Conservation (phyloP, 2,113 vertebrate genomes). For the Aegithalos caudatus region DNA sequence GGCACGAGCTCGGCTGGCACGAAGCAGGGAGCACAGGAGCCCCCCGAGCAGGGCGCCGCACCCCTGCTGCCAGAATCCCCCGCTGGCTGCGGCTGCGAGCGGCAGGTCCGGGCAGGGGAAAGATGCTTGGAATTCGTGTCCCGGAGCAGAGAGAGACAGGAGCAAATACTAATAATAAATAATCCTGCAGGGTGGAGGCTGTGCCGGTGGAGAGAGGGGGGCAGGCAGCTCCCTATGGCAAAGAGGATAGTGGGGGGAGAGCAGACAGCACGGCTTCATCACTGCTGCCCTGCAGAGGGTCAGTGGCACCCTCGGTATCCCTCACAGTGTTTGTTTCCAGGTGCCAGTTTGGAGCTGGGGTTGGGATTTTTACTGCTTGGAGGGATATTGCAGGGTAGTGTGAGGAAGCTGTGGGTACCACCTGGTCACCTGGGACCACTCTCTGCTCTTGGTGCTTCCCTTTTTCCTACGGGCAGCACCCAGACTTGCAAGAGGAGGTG, state of each 20-base stretch:
- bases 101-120: constrained; percentile 82
- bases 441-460: not conserved
- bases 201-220: not conserved
- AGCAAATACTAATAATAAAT: constrained; percentile 73
- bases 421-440: fast-evolving
- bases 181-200: constrained; percentile 55
- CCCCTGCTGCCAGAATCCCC: constrained; percentile 64
- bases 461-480: not conserved
- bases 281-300: not conserved
- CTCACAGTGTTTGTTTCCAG: not conserved
- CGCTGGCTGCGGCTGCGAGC: constrained; percentile 70
- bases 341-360: not conserved
- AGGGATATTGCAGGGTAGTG: not conserved
- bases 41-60: not conserved
- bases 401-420: not conserved
- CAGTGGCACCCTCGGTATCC: fast-evolving
- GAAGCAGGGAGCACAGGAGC: not conserved
- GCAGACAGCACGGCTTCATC: not conserved
- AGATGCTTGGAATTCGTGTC: constrained; percentile 89
- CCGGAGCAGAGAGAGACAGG: constrained; percentile 72
- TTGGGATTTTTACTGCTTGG: not conserved
- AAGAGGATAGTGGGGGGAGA: not conserved
- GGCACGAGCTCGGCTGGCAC: not conserved
- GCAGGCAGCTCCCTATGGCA: not conserved
- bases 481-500: not conserved